Conservation (phyloP, 2,113 vertebrate species). For the Vanacampus margaritifer region DNA sequence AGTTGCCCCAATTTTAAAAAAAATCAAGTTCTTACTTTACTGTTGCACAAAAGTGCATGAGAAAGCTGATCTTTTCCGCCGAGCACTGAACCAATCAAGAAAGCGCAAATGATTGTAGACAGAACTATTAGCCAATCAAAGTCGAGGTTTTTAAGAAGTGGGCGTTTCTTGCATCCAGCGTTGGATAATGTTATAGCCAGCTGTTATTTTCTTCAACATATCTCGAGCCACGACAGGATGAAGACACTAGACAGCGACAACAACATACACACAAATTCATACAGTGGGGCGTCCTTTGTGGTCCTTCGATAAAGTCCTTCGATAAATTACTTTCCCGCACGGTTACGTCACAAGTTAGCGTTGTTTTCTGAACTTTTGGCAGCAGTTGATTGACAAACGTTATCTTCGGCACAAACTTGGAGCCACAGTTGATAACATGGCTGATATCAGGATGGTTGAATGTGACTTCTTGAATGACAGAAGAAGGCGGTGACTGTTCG, state of each 20-base stretch:
- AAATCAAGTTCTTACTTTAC: no score
- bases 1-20: no score
- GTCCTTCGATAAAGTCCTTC: background rate
- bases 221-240: slow-evolving; percentile 31
- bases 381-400: background rate
- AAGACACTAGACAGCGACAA: slow-evolving; percentile 15
- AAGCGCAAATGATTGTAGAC: slow-evolving; percentile 19
- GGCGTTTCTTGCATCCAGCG: slow-evolving; percentile 37
- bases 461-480: slow-evolving; percentile 20
- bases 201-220: slow-evolving; percentile 55
- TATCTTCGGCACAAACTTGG: background rate
- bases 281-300: background rate
- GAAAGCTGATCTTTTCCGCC: slow-evolving; percentile 11
- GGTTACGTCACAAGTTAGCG: background rate
- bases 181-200: slow-evolving; percentile 64
- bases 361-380: background rate
- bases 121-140: slow-evolving; percentile 47
- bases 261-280: background rate
- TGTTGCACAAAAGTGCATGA: background rate
- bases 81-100: slow-evolving; percentile 57
- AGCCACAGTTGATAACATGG: background rate
- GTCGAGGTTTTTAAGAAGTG: background rate
- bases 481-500: slow-evolving; percentile 9
- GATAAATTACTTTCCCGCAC: background rate
- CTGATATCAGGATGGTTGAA: background rate